Evolutionary conservation across 2,888 invertebrate genomes (phyloP).

Genomic region (Polylopha cassiicola): DNA sequence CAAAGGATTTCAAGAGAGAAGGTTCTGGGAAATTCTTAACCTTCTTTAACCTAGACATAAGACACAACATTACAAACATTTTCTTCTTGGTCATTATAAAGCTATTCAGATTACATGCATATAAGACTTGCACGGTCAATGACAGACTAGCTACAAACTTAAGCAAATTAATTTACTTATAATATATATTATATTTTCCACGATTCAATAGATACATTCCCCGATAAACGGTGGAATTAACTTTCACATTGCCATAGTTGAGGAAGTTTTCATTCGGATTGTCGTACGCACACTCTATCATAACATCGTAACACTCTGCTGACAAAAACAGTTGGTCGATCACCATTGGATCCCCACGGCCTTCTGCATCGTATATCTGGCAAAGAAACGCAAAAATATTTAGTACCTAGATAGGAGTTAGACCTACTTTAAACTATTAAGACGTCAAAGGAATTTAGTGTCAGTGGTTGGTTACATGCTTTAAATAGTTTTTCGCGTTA

Average conservation of each 20-base stretch:
- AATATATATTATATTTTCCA: conserved; percentile 76
- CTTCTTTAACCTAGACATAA: conserved; percentile 52
- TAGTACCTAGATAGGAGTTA: conserved; percentile 5
- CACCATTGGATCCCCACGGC: conserved; percentile 63
- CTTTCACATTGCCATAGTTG: conserved; percentile 77
- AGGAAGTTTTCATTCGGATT: conserved; percentile 61
- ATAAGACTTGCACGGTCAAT: background rate
- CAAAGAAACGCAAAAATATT: conserved; percentile 25
- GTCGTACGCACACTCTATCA: conserved; percentile 71
- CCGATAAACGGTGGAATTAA: conserved; percentile 61
- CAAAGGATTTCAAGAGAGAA: conserved; percentile 53
- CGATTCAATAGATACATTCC: conserved; percentile 74
- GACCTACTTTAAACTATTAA: too few relatives aligned
- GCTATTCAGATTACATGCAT: conserved; percentile 1
- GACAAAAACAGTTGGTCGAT: conserved; percentile 59
- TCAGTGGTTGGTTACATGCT: too few relatives aligned
- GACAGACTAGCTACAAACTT: background rate
- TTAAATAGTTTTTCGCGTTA: too few relatives aligned
- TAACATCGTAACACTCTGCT: conserved; percentile 79
- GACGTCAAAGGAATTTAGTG: too few relatives aligned
- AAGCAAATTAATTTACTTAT: conserved; percentile 55
- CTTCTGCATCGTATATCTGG: conserved; percentile 63
- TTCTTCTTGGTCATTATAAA: background rate
- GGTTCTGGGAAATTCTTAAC: conserved; percentile 68
- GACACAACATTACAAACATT: conserved; percentile 2